Conservation (phyloP, 2,113 vertebrate genomes). For the Laticauda laticaudata region DNA sequence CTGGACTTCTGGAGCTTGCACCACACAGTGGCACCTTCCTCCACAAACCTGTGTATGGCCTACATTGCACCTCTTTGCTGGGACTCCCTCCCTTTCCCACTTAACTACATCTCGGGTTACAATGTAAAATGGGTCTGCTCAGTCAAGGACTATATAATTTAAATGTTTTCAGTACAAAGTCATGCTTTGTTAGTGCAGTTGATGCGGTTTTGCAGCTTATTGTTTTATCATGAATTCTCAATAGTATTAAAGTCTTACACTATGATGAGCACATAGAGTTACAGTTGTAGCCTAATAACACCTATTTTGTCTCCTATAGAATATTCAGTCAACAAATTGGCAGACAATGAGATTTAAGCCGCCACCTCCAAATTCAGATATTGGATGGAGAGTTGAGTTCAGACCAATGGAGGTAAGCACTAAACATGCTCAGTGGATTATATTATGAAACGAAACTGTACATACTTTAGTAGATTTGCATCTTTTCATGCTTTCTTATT, state of each 20-base stretch:
- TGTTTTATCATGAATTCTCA: neutral
- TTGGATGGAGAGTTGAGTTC: slow-evolving; percentile 94
- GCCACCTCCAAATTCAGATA: slow-evolving; percentile 97
- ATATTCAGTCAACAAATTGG: slow-evolving; percentile 98
- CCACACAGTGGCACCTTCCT: neutral
- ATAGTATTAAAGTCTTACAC: neutral
- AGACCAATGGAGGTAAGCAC: slow-evolving; percentile 33
- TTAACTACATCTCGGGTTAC: neutral
- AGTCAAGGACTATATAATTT: neutral
- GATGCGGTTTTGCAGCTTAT: neutral
- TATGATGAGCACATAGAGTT: neutral
- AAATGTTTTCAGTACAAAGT: neutral
- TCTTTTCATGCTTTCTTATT: neutral
- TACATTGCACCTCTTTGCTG: neutral
- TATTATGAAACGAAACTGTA: slow-evolving; percentile 33
- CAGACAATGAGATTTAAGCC: slow-evolving; percentile 99
- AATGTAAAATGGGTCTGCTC: neutral
- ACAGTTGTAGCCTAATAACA: neutral
- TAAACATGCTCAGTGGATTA: neutral
- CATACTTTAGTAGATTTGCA: neutral
- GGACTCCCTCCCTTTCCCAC: neutral
- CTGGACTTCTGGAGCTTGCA: neutral
- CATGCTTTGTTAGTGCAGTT: neutral
- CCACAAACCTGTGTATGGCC: neutral
- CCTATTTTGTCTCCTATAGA: slow-evolving; percentile 71